Percentiles rank a stretch among this genome's conserved stretches.
phyloP scores from a whole-genome alignment of 1,140 invertebrate genomes.

The Argopecten irradians region DNA sequence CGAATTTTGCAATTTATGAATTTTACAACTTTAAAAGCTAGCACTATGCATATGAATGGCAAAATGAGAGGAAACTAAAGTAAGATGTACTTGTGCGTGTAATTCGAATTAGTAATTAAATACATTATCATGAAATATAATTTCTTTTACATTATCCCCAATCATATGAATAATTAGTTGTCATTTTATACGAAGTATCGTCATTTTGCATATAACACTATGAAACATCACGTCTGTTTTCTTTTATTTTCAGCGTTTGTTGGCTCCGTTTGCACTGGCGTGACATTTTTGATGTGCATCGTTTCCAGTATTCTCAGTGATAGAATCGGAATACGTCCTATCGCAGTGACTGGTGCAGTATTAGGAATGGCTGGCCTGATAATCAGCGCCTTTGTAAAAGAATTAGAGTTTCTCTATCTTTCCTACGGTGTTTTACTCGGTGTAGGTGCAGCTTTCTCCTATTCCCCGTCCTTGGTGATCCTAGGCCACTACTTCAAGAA shows the following conservation, averaged over 20 bases:
- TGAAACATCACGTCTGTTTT: too few species aligned
- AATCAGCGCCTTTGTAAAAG: slow-evolving; percentile 85
- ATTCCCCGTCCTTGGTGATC: slow-evolving; percentile 93
- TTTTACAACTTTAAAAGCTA: too few species aligned
- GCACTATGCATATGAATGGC: too few species aligned
- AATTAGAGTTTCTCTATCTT: slow-evolving; percentile 84
- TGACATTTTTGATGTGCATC: slow-evolving; percentile 92
- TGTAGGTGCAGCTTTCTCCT: slow-evolving; percentile 90
- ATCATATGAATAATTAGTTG: too few species aligned
- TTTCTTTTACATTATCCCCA: too few species aligned
- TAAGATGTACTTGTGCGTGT: too few species aligned
- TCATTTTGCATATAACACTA: too few species aligned
- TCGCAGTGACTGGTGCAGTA: slow-evolving; percentile 88
- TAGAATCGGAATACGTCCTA: slow-evolving; percentile 87
- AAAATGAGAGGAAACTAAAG: too few species aligned
- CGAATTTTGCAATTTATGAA: too few species aligned
- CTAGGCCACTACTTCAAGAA: slow-evolving; percentile 92
- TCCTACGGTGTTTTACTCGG: slow-evolving; percentile 94
- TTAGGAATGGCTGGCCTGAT: slow-evolving; percentile 88
- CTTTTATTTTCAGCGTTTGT: slow-evolving; percentile 86
- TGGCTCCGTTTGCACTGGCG: slow-evolving; percentile 90
- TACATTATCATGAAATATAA: too few species aligned
- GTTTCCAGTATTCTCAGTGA: slow-evolving; percentile 93
- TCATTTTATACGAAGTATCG: too few species aligned
- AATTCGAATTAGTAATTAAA: too few species aligned